Evolutionary conservation across 2,113 vertebrate genomes (phyloP).

Genomic region (Tetrao urogallus): DNA sequence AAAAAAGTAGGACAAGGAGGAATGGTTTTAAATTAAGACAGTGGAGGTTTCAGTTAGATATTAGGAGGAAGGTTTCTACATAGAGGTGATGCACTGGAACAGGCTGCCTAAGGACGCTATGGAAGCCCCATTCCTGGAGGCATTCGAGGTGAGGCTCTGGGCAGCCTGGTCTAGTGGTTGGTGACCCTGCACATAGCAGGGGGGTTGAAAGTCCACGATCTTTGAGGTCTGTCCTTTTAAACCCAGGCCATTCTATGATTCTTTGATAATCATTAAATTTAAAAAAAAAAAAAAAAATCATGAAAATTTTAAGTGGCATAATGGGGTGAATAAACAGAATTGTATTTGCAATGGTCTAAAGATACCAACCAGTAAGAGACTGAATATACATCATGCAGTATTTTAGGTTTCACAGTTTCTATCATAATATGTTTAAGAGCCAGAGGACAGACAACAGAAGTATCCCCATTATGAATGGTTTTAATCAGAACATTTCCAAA

Average conservation of each 20-base stretch:
- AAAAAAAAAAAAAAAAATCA: not conserved
- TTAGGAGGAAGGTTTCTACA: too few relatives aligned
- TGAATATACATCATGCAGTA: not conserved
- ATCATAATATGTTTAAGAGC: not conserved
- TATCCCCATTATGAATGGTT: not conserved
- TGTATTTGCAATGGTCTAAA: not conserved
- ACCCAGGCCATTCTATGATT: too few relatives aligned
- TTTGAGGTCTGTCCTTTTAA: too few relatives aligned
- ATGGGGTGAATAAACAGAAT: not conserved
- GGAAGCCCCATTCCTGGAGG: too few relatives aligned
- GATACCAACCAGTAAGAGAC: not conserved
- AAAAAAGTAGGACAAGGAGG: not conserved
- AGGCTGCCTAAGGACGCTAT: too few relatives aligned
- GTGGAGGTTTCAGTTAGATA: too few relatives aligned
- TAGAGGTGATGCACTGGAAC: too few relatives aligned
- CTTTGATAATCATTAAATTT: rapidly evolving
- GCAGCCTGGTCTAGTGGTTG: too few relatives aligned
- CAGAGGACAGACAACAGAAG: not conserved
- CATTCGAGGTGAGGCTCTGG: too few relatives aligned
- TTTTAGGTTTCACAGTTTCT: not conserved
- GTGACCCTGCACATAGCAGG: too few relatives aligned
- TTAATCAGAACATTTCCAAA: not conserved
- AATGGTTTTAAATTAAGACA: too few relatives aligned
- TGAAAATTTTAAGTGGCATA: not conserved
- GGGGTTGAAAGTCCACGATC: too few relatives aligned